phyloP scores from a whole-genome alignment of 2,797 vertebrate genomes.

The Serranus cabrilla region DNA sequence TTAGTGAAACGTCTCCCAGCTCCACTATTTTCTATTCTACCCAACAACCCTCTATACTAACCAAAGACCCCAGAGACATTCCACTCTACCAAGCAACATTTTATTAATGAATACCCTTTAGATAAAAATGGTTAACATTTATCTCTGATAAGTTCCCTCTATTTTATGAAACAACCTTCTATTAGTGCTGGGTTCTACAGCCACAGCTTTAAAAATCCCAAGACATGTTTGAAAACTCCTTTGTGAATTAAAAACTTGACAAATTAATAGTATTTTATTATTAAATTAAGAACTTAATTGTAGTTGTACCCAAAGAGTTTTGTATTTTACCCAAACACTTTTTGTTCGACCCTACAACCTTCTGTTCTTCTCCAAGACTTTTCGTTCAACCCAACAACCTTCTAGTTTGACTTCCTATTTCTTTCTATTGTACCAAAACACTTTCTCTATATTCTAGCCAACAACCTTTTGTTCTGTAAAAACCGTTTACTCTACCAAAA shows the following conservation, averaged over 20 bases:
- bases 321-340: not conserved
- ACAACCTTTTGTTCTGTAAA: not conserved
- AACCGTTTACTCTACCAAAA: not conserved
- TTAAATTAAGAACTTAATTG: too few species aligned
- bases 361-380: not conserved
- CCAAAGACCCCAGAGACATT: not conserved
- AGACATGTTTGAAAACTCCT: too few species aligned
- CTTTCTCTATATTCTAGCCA: not conserved
- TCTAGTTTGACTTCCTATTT: not conserved
- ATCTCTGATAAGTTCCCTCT: not conserved
- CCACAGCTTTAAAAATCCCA: too few species aligned
- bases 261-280: too few species aligned
- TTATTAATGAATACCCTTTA: not conserved
- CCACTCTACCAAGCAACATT: not conserved
- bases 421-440: not conserved
- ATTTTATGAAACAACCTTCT: not conserved
- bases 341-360: not conserved
- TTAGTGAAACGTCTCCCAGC: slow-evolving; percentile 13
- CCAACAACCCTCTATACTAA: not conserved
- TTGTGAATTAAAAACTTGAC: too few species aligned
- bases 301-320: too few species aligned
- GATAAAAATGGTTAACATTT: not conserved
- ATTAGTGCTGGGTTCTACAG: too few species aligned
- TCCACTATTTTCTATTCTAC: not conserved
- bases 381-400: not conserved